Percentiles rank a stretch among this genome's conserved stretches.
These are phyloP conservation scores for Balearica regulorum DNA, from an alignment of 2,797 vertebrate species.

Conservation along the genomic window DNA sequence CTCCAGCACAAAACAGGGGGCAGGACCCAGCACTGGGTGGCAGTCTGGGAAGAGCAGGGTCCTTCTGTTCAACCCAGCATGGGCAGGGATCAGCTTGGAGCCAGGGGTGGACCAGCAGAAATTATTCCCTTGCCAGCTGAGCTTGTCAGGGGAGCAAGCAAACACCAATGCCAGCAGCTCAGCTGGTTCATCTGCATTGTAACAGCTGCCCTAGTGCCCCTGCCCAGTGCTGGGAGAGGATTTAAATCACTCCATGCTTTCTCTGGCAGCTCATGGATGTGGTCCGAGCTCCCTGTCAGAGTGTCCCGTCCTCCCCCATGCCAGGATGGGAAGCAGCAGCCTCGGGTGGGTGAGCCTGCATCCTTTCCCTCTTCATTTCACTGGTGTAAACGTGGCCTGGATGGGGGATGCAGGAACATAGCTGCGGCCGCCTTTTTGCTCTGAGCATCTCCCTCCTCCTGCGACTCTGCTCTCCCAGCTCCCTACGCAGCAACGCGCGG, in stretches of 20 bases:
- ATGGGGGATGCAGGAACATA: accelerated
- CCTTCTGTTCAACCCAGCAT: background rate
- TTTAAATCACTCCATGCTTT: background rate
- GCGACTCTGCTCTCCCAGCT: background rate
- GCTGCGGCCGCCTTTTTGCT: background rate
- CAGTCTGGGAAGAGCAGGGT: background rate
- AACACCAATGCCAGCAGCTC: accelerated
- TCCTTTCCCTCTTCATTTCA: background rate
- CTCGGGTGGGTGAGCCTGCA: background rate
- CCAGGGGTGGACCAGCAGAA: background rate
- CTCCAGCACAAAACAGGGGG: background rate
- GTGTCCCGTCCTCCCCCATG: background rate
- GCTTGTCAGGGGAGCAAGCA: background rate
- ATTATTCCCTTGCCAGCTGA: background rate
- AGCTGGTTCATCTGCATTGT: background rate
- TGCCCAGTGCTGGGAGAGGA: background rate
- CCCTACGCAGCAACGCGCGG: accelerated
- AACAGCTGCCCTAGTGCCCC: background rate
- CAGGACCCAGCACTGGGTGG: background rate
- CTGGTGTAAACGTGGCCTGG: background rate
- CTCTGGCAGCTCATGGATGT: background rate
- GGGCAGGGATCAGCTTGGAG: background rate
- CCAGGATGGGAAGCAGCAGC: background rate
- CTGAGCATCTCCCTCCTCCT: background rate
- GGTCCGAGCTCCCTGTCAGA: background rate